Conservation (phyloP, 1,140 invertebrate genomes). For the Melitaea cinxia region DNA sequence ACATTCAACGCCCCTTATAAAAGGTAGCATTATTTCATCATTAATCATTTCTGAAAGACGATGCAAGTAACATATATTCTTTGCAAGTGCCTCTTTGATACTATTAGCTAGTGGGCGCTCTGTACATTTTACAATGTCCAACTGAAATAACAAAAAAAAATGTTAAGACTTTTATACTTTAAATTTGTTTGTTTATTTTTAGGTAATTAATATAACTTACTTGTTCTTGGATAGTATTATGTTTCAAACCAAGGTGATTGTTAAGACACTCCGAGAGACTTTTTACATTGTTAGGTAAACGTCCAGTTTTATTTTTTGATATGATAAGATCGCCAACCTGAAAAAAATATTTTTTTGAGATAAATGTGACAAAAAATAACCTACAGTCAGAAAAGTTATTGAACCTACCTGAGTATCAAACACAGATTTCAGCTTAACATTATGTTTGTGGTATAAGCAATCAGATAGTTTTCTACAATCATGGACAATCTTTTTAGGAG, state of each 20-base stretch:
- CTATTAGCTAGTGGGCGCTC: conserved; percentile 68
- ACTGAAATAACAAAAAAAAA: conserved; percentile 53
- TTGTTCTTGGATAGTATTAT: conserved; percentile 68
- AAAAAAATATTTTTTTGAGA: conserved; percentile 30
- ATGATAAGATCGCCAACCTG: conserved; percentile 78
- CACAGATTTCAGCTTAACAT: conserved; percentile 74
- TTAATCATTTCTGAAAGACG: conserved; percentile 73
- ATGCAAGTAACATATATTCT: conserved; percentile 75
- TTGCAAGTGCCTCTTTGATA: conserved; percentile 74
- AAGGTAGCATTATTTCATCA: conserved; percentile 74
- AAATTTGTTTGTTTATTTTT: conserved; percentile 9
- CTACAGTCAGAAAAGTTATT: not conserved
- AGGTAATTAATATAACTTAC: conserved; percentile 44
- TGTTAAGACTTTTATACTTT: conserved; percentile 4
- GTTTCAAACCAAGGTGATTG: conserved; percentile 68
- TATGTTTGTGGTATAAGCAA: conserved; percentile 78
- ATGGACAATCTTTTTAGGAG: conserved; percentile 79
- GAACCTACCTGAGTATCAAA: conserved; percentile 79
- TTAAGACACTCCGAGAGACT: conserved; percentile 69
- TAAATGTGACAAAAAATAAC: not conserved
- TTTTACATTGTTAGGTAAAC: conserved; percentile 63
- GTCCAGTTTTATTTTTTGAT: conserved; percentile 71
- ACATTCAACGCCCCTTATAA: conserved; percentile 72
- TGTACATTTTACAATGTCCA: conserved; percentile 73
- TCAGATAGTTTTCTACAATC: conserved; percentile 78